Evolutionary conservation across 2,797 vertebrate genomes (phyloP).

Genomic region (Dendrocincla fuliginosa): DNA sequence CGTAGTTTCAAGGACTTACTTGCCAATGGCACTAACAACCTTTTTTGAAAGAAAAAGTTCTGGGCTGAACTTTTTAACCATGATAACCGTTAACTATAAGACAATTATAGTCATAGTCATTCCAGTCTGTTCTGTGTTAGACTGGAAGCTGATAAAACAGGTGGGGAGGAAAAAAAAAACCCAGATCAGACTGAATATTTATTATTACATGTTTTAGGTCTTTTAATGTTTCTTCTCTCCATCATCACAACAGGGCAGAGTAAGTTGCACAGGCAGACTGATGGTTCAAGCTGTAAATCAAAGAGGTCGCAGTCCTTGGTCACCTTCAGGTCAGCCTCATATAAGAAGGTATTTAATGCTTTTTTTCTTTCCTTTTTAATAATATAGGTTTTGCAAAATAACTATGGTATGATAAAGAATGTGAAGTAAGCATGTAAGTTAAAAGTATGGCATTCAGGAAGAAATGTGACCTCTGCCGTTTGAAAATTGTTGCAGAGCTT

Average conservation of each 20-base stretch:
- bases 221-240: neutral
- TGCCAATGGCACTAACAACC: neutral
- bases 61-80: neutral
- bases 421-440: neutral
- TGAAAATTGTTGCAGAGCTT: neutral
- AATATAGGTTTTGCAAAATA: neutral
- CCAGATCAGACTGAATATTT: neutral
- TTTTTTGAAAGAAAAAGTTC: neutral
- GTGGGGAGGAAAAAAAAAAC: neutral
- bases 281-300: constrained; percentile 99
- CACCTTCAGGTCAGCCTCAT: constrained; percentile 85
- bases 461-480: neutral
- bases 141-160: neutral
- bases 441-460: neutral
- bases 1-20: neutral
- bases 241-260: constrained; percentile 81
- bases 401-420: neutral
- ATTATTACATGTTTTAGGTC: neutral
- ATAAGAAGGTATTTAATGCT: constrained; percentile 83
- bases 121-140: neutral
- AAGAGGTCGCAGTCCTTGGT: constrained; percentile 90
- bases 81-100: no score
- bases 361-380: neutral
- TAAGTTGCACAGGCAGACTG: constrained; percentile 94
- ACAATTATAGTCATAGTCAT: neutral